A percentile compares a stretch with the other conserved stretches of the same genome.
Conservation (phyloP, 2,888 invertebrate species). For the Himalopsyche japonica region DNA sequence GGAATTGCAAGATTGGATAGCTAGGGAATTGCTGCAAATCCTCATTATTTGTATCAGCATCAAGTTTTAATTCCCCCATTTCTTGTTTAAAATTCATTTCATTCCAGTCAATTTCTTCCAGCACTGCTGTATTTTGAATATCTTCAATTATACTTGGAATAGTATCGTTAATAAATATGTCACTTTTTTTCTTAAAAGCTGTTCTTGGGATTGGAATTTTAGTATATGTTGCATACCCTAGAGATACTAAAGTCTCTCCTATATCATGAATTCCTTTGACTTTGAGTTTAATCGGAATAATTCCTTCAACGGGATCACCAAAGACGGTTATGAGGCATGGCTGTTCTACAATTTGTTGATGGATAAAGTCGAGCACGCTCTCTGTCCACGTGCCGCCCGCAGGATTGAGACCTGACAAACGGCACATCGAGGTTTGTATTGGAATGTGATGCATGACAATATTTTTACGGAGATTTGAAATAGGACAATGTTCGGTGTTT, state of each 20-base stretch:
- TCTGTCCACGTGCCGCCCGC: constrained; percentile 56
- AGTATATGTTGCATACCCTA: constrained; percentile 29
- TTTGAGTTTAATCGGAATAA: constrained; percentile 50
- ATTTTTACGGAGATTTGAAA: constrained; percentile 63
- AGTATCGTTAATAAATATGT: constrained; percentile 44
- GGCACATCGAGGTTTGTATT: constrained; percentile 65
- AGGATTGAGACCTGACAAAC: constrained; percentile 59
- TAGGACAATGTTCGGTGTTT: constrained; percentile 68
- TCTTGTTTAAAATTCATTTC: constrained; percentile 50
- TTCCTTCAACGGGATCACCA: constrained; percentile 48
- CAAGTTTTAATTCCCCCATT: neutral
- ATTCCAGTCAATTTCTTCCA: constrained; percentile 42
- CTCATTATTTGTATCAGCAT: neutral
- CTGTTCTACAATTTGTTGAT: constrained; percentile 62
- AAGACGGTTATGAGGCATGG: constrained; percentile 56
- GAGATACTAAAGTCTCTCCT: constrained; percentile 53
- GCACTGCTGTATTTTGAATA: constrained; percentile 41
- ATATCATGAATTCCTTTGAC: constrained; percentile 51
- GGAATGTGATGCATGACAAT: constrained; percentile 69
- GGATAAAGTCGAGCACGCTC: constrained; percentile 64
- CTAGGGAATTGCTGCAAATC: neutral
- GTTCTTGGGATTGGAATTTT: constrained; percentile 7
- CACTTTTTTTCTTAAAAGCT: constrained; percentile 20
- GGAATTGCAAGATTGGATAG: neutral
- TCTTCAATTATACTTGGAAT: constrained; percentile 52